Evolutionary conservation across 2,888 invertebrate species (phyloP).

Genomic region (Acleris holmiana): DNA sequence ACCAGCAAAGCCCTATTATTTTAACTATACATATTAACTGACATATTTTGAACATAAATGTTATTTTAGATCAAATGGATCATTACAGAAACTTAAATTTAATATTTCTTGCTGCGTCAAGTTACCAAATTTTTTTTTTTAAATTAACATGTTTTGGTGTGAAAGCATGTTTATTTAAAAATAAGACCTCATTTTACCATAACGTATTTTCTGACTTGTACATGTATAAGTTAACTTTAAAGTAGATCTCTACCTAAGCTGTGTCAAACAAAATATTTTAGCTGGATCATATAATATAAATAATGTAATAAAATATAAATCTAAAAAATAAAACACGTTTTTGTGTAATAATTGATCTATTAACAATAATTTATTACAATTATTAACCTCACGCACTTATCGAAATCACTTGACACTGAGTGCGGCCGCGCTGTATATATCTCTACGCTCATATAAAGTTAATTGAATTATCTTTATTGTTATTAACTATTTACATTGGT

Average conservation of each 20-base stretch:
- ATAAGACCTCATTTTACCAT: too few species aligned
- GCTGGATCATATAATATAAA: constrained; percentile 5
- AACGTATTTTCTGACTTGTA: too few species aligned
- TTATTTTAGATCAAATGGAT: too few species aligned
- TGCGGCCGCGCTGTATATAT: constrained; percentile 55
- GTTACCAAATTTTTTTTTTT: too few species aligned
- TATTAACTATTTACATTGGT: constrained; percentile 71
- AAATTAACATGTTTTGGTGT: too few species aligned
- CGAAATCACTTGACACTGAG: constrained; percentile 67
- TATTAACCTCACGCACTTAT: constrained; percentile 73
- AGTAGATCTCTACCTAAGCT: not conserved
- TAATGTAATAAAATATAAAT: not conserved
- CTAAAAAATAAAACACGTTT: constrained; percentile 51
- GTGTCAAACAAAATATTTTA: not conserved
- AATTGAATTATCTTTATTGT: constrained; percentile 56
- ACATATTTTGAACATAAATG: too few species aligned
- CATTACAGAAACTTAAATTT: too few species aligned
- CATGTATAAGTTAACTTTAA: too few species aligned
- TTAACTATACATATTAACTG: too few species aligned
- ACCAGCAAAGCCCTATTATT: too few species aligned
- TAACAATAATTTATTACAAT: constrained; percentile 82
- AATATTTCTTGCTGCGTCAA: too few species aligned
- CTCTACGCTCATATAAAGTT: constrained; percentile 56
- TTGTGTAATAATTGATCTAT: constrained; percentile 78
- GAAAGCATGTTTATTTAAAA: too few species aligned